Conservation (phyloP, 92 coral and sea anemone species). For the Porites cylindrica region DNA sequence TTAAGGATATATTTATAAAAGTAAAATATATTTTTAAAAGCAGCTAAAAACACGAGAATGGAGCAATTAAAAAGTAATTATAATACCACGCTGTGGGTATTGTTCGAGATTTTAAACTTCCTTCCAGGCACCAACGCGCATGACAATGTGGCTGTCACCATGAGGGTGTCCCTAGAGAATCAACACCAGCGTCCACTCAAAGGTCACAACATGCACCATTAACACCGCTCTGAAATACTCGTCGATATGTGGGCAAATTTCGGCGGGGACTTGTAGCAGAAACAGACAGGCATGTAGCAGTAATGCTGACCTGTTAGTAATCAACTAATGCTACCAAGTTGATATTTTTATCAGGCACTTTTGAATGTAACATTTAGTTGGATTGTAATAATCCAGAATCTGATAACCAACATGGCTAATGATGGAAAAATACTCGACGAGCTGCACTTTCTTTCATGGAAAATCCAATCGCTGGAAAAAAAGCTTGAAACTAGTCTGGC, state of each 20-base stretch:
- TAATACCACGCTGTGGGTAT: not conserved
- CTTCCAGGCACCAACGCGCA: conserved; percentile 14
- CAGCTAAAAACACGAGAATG: not conserved
- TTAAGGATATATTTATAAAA: not conserved
- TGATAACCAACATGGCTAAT: conserved; percentile 28
- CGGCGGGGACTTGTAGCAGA: not conserved
- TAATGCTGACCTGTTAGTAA: not conserved
- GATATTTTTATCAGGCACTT: not conserved
- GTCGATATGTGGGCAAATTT: not conserved
- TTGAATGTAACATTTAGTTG: not conserved
- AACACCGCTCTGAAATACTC: not conserved
- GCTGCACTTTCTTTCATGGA: conserved; percentile 73
- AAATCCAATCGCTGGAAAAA: conserved; percentile 73
- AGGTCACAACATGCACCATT: not conserved
- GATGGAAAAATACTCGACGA: conserved; percentile 72
- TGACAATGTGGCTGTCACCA: conserved; percentile 31
- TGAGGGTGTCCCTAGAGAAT: conserved; percentile 48
- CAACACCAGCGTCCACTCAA: conserved; percentile 22
- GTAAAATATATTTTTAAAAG: not conserved
- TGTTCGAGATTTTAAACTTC: not conserved
- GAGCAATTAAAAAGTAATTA: not conserved
- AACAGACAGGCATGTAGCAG: not conserved
- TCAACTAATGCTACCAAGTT: not conserved
- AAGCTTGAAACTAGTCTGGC: conserved; percentile 69
- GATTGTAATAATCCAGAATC: not conserved